Base-by-base conservation (phyloP, 2,888 invertebrate species). In the Arge pagana region DNA sequence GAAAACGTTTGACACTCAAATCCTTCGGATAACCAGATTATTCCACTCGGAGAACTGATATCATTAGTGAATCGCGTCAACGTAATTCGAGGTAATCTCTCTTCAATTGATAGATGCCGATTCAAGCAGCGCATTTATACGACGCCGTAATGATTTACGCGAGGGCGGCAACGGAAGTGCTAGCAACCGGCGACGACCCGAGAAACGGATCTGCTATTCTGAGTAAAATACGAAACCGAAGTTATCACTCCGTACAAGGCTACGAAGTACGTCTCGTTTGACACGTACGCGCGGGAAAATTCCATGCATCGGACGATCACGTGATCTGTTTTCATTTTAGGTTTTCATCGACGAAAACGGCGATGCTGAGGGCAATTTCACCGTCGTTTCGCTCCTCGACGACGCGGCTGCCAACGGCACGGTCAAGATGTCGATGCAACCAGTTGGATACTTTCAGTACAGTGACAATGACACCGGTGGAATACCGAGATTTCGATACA, bases 341-440 rank as follows among this genome's bases (percentile, higher is more conserved):
- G 88, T 90, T 7, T 87, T 86, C 63, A 93, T 96, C 67, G 93
- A 96, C 72, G 83, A 82, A 3, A 88, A 90, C 58, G 95, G 95
- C 0, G 93, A 96, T 67, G 93, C 94, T 0, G 93, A 94, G 68
- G 94, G 93, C 0, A 95, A 95, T 77, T 95, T 90, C 77, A 90
- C 93, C 0, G 88, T 95, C 1, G 86, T 94, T 18, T 87, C 90
- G 0, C 78, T 93, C 42, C 80, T 89, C 56, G 83, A 84, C 37
- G 86, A 89, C 62, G 69, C 76, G 3, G 77, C 80, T 7, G 73
- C 76, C 55, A 79, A 78, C 58, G 81, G 80, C 0, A 77, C 82
- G 0, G 77, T 83, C 0, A 81, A 84, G 15, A 86, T 87, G 85
- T 85, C 85, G 52, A 88, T 90, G 78, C 85, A 86, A 63, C 88